These are phyloP conservation scores for Gambusia affinis DNA, from an alignment of 2,113 vertebrate genomes.

Conservation along the genomic window DNA sequence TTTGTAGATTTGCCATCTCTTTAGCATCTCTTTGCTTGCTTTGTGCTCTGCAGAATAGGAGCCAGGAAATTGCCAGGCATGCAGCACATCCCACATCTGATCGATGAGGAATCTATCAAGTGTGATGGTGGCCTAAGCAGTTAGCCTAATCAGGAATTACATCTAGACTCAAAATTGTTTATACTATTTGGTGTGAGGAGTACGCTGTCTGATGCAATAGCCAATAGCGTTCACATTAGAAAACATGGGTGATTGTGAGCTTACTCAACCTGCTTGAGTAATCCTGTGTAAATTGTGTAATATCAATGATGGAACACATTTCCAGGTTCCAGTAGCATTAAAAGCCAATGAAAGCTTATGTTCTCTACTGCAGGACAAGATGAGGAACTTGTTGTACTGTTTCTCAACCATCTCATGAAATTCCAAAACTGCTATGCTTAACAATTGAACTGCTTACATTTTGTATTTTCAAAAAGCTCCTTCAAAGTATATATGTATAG, in stretches of 20 bases:
- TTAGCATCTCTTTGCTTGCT: not conserved
- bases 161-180: not conserved
- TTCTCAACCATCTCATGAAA: too few relatives aligned
- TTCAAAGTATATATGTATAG: too few relatives aligned
- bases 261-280: too few relatives aligned
- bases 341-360: too few relatives aligned
- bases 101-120: not conserved
- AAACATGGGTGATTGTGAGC: not conserved
- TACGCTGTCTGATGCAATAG: not conserved
- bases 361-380: not conserved
- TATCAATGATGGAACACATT: too few relatives aligned
- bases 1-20: not conserved
- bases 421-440: too few relatives aligned
- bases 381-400: not conserved
- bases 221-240: not conserved
- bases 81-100: not conserved
- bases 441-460: too few relatives aligned
- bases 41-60: not conserved
- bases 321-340: too few relatives aligned
- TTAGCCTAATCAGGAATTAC: not conserved
- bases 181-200: not conserved
- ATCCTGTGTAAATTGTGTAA: too few relatives aligned
- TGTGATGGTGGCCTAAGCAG: not conserved
- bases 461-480: too few relatives aligned
- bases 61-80: not conserved